These are phyloP conservation scores for Labrus mixtus DNA, from an alignment of 2,113 vertebrate genomes.

Conservation along the genomic window DNA sequence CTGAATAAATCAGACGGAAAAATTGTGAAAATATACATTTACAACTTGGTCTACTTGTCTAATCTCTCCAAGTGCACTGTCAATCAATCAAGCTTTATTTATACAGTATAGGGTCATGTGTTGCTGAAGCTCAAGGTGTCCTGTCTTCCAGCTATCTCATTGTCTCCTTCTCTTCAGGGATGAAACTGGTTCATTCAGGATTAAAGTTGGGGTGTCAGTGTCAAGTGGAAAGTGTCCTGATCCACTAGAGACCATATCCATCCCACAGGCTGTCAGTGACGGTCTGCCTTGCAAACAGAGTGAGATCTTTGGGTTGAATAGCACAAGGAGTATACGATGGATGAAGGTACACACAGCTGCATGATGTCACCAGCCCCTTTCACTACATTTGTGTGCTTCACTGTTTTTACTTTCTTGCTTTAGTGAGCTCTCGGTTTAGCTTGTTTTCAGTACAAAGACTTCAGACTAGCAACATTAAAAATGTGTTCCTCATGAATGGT, in stretches of 20 bases:
- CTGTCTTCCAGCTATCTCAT: neutral
- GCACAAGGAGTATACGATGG: constrained; percentile 54
- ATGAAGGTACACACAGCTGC: constrained; percentile 67
- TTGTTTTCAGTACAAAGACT: too few relatives aligned
- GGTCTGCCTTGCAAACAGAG: constrained; percentile 59
- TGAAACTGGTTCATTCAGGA: neutral
- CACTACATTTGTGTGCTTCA: neutral
- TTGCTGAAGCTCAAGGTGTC: neutral
- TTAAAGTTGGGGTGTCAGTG: constrained; percentile 55
- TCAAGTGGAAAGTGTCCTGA: constrained; percentile 57
- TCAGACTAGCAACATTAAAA: too few relatives aligned
- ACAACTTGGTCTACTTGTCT: too few relatives aligned
- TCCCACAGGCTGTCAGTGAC: fast-evolving
- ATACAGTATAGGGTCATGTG: neutral
- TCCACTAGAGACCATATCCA: neutral
- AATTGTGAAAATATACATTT: too few relatives aligned
- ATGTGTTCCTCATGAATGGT: too few relatives aligned
- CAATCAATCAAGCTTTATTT: too few relatives aligned
- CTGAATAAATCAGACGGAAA: too few relatives aligned
- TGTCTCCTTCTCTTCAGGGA: constrained; percentile 19
- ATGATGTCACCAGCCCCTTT: neutral
- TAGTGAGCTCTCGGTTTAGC: too few relatives aligned
- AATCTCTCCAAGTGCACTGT: too few relatives aligned
- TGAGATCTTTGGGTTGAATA: constrained; percentile 44
- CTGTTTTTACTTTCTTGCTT: neutral